These are phyloP conservation scores for Podiceps cristatus DNA, from an alignment of 2,113 vertebrate species.

Conservation along the genomic window DNA sequence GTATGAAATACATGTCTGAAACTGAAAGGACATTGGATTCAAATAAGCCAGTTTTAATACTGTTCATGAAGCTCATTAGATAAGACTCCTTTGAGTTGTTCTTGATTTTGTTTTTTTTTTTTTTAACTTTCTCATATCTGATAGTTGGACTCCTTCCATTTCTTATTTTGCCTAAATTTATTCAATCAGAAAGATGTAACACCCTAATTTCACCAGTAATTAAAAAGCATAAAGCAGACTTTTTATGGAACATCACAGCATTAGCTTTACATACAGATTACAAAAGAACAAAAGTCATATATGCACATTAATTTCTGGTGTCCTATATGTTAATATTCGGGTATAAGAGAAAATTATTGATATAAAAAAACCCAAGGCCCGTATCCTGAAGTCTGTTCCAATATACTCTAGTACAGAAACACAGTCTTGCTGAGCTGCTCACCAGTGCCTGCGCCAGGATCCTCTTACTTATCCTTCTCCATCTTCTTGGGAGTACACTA, in stretches of 20 bases:
- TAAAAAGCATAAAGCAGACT: background rate
- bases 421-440: background rate
- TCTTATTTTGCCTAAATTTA: background rate
- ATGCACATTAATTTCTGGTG: background rate
- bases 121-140: background rate
- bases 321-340: background rate
- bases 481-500: background rate
- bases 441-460: rapidly evolving
- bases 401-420: background rate
- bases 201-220: background rate
- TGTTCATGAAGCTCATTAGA: background rate
- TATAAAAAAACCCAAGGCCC: background rate
- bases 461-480: background rate
- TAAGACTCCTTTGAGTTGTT: background rate
- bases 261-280: background rate
- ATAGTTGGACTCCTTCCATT: background rate
- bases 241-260: background rate
- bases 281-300: background rate
- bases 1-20: background rate
- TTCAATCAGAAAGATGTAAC: background rate
- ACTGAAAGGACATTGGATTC: background rate
- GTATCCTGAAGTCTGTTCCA: background rate
- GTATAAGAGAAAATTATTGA: background rate
- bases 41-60: background rate
- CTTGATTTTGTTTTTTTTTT: background rate